Base-by-base conservation (phyloP, 2,888 invertebrate species). In the Pycnomerus fuliginosus region DNA sequence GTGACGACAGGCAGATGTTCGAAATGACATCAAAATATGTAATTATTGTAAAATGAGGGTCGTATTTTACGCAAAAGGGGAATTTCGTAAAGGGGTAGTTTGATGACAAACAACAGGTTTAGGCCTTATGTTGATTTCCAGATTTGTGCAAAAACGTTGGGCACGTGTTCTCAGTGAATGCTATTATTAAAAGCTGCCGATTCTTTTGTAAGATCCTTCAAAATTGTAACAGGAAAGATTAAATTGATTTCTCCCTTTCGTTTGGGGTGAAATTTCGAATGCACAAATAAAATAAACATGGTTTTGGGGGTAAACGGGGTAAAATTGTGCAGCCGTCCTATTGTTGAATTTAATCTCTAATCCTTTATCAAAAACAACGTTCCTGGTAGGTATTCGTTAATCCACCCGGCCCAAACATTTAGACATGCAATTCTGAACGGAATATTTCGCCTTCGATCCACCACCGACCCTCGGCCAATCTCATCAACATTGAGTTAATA, bases 31-130 rank as follows among this genome's bases (percentile, higher is more conserved):
- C 64, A 64, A 68, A 70, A 67, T 68, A 62, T 65, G 68, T 69
- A 72, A 72, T 71, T 71, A 70, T 69, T 70, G 64, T 66, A 66
- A 69, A 69, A 67, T 67, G 65, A 67, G 70, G 70, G 69, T 67
- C 61, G 57, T 53, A 55, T 65, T 71, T 69, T 68, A 67, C 68
- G 67, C 65, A 69, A 72, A 71, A 70, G 69, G 69, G 70, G 69
- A 62, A 67, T 51, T 46, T 55, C 61, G 59, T 63, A 64, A 71
- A 68, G 67, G 69, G 69, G 67, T 66, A 65, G 64, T 54, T 58
- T 58, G 64, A 61, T 64, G 67, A 65, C 65, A 68, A 69, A 69
- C 68, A 69, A 57, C 58, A 51, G 49, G 41, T 49, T 44, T 52
- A 41, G n/a, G 43, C 43, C 50, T 34, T 33, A 16, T 44, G 37